These are phyloP conservation scores for Manduca sexta DNA, from an alignment of 1,140 invertebrate genomes.

Conservation along the genomic window DNA sequence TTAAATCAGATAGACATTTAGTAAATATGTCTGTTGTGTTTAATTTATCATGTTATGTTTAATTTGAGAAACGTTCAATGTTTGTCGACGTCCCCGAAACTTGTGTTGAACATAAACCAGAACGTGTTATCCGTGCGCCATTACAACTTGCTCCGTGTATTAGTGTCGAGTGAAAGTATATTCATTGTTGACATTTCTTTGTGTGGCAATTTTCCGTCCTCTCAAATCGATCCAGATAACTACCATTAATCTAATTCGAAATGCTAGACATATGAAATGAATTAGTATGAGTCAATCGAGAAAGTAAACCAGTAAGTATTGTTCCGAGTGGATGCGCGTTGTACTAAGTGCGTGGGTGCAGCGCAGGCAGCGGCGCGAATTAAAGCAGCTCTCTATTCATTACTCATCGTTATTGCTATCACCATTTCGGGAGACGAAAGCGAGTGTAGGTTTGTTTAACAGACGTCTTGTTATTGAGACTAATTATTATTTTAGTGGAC, in stretches of 20 bases:
- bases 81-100: slow-evolving; percentile 6
- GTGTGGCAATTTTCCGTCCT: slow-evolving; percentile 11
- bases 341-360: slow-evolving; percentile 52
- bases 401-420: slow-evolving; percentile 69
- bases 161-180: slow-evolving; percentile 14
- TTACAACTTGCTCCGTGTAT: not conserved
- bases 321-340: slow-evolving; percentile 64
- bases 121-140: not conserved
- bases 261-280: slow-evolving; percentile 58
- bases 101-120: not conserved
- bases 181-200: slow-evolving; percentile 3
- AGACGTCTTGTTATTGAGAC: not conserved
- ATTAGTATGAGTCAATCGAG: slow-evolving; percentile 69
- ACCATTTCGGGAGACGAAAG: slow-evolving; percentile 65
- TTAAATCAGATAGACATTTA: too few species aligned
- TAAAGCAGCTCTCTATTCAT: slow-evolving; percentile 71
- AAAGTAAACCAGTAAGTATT: slow-evolving; percentile 71
- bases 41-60: not conserved
- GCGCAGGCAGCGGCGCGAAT: slow-evolving; percentile 58
- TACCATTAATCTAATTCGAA: slow-evolving; percentile 63
- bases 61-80: not conserved
- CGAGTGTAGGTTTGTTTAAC: slow-evolving; percentile 59
- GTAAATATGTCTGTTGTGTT: too few species aligned
- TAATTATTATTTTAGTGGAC: slow-evolving; percentile 19
- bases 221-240: slow-evolving; percentile 20